Evolutionary conservation across 2,888 invertebrate genomes (phyloP), one percentile per base, ranked within the genome.

Genomic region (Charanyca ferruginea): DNA sequence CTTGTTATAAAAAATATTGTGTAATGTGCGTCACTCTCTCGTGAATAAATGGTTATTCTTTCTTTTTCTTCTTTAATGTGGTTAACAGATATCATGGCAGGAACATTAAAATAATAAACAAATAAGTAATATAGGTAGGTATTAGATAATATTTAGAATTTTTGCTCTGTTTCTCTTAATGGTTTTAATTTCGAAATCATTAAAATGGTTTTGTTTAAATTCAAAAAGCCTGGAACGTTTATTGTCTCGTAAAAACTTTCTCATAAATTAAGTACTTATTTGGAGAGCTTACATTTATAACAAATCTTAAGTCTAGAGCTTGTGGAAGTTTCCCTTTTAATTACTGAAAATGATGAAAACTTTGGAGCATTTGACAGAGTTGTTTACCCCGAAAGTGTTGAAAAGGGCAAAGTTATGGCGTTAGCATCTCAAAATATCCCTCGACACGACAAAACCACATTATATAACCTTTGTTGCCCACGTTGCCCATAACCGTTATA

Each of bases 401-500:
- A 74, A 73, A 77, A 67, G 59, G 60, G 35, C 53, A 55, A 53
- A 66, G 70, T 76, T 73, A 79, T 72, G 23, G 69, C 55, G 63
- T 52, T 52, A 69, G 77, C 64, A 69, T 68, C 69, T 58, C 65
- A 70, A 85, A 88, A 82, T 83, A 79, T 76, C 82, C 78, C 63
- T 79, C 71, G 80, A 80, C 89, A 90, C 89, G 87, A 83, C 86
- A 88, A 77, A 84, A 79, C 83, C 87, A 77, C 90, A 85, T 89
- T 84, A 85, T 77, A 54, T 62, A 74, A 74, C 78, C 83, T 87
- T 86, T 85, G 81, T 82, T 72, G 77, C 64, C 70, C 65, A 83
- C 85, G 81, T 82, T 73, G 75, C 63, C 71, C 67, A 83, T 87
- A 87, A 85, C 82, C 76, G 83, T 91, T 89, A 93, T 89, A 83